phyloP scores from a whole-genome alignment of 2,113 vertebrate genomes.

The Carassius gibelio region DNA sequence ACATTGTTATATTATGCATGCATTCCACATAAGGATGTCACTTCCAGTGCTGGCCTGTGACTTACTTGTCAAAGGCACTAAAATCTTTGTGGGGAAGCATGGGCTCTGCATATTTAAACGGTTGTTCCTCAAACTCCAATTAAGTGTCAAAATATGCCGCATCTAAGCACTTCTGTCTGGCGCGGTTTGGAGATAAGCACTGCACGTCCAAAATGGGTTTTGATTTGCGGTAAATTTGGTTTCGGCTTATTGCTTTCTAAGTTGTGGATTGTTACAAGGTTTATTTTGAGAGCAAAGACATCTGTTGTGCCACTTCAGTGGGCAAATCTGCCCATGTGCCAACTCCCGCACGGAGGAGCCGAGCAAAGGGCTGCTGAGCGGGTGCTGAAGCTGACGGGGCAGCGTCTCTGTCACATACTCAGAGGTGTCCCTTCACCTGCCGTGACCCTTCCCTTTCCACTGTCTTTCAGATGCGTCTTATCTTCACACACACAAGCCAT shows the following conservation, averaged over 20 bases:
- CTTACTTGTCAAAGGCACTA: conserved; percentile 34
- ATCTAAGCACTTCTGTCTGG: conserved; percentile 30
- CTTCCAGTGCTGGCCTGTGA: conserved; percentile 35
- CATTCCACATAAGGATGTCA: conserved; percentile 39
- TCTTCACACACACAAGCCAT: conserved; percentile 31
- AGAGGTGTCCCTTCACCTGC: conserved; percentile 48
- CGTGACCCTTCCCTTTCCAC: conserved; percentile 1
- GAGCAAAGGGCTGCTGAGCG: conserved; percentile 51
- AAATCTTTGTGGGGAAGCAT: conserved; percentile 25
- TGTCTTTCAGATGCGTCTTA: conserved; percentile 36
- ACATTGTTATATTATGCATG: conserved; percentile 57
- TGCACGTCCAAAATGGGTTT: background rate
- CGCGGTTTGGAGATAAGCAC: conserved; percentile 8
- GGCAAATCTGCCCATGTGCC: background rate
- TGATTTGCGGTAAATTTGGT: conserved; percentile 14
- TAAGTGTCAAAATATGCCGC: conserved; percentile 28
- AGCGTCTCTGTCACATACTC: conserved; percentile 45
- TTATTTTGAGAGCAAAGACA: conserved; percentile 31
- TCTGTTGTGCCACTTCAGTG: conserved; percentile 14
- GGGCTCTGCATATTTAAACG: conserved; percentile 29
- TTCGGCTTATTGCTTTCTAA: conserved; percentile 8
- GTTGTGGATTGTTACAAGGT: conserved; percentile 13
- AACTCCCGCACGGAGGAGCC: background rate
- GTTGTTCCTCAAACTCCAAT: conserved; percentile 36
- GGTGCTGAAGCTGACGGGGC: conserved; percentile 51